A percentile compares a stretch with the other conserved stretches of the same genome.
Evolutionary conservation across 2,888 invertebrate species (phyloP).

Genomic region (Deladenus siricidicola): DNA sequence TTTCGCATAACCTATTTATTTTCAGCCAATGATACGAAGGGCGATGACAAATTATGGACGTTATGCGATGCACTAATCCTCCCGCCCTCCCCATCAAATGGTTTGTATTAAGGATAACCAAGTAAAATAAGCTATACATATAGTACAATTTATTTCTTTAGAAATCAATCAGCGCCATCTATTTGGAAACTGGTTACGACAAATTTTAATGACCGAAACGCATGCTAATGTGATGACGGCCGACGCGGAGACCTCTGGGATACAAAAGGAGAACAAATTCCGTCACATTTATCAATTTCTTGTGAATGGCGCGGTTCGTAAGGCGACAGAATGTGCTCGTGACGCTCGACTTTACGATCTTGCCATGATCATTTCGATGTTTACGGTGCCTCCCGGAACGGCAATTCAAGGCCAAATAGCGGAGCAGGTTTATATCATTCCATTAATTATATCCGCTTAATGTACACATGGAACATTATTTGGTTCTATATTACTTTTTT

Average conservation of each 20-base stretch:
- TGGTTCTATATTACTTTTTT: too few species aligned
- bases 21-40: background rate
- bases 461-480: too few species aligned
- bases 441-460: too few species aligned
- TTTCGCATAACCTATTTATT: background rate
- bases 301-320: slow-evolving; percentile 4
- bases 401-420: slow-evolving; percentile 7
- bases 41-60: too few species aligned
- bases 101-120: too few species aligned
- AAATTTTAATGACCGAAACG: background rate
- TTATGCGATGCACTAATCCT: too few species aligned
- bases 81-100: too few species aligned
- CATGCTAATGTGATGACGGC: background rate
- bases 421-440: slow-evolving; percentile 12
- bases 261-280: background rate
- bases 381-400: background rate
- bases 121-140: background rate
- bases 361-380: slow-evolving; percentile 13
- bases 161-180: slow-evolving; percentile 10
- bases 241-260: background rate
- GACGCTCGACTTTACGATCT: slow-evolving; percentile 12
- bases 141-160: background rate
- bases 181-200: slow-evolving; percentile 10
- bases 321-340: slow-evolving; percentile 6
- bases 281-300: slow-evolving; percentile 8